Evolutionary conservation across 1,140 invertebrate species (phyloP), one percentile per base, ranked within the genome.

Genomic region (Aporrectodea caliginosa): DNA sequence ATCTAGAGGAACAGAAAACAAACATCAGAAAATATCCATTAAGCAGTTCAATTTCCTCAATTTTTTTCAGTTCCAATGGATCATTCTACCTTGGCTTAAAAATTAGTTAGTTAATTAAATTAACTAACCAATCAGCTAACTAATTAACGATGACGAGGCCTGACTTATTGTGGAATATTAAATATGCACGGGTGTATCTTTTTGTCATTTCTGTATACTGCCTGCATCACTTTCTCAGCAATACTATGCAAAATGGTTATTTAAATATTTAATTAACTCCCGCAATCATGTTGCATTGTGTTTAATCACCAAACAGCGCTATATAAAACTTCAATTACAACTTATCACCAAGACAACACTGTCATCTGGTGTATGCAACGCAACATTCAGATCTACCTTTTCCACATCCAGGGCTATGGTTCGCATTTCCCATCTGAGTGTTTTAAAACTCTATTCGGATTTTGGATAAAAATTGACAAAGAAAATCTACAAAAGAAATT

Each of bases 401-500:
- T 58, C 43, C 43, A 58, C 6, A 58, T 58, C 43, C 43, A 58
- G 43, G 6, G 6, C 43, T 58, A 6, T 58, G 43, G 22, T 58
- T 58, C 43, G 43, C 43, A 58, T 58, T 58, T 58, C 43, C 43
- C 43, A 58, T 58, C 43, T 58, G 43, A 58, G n/a, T n/a, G n/a
- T n/a, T n/a, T n/a, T n/a, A n/a, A n/a, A n/a, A n/a, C n/a, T n/a
- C n/a, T n/a, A n/a, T n/a, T n/a, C n/a, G n/a, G n/a, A n/a, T n/a
- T n/a, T n/a, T n/a, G n/a, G n/a, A n/a, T n/a, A n/a, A n/a, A n/a
- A n/a, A n/a, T n/a, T n/a, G n/a, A n/a, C n/a, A n/a, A n/a, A n/a
- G n/a, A n/a, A n/a, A n/a, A n/a, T n/a, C n/a, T n/a, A n/a, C n/a
- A n/a, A n/a, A n/a, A n/a, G n/a, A n/a, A n/a, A n/a, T n/a, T n/a